Evolutionary conservation across 2,888 invertebrate genomes (phyloP).

Genomic region (Lasioglossum leucozonium): DNA sequence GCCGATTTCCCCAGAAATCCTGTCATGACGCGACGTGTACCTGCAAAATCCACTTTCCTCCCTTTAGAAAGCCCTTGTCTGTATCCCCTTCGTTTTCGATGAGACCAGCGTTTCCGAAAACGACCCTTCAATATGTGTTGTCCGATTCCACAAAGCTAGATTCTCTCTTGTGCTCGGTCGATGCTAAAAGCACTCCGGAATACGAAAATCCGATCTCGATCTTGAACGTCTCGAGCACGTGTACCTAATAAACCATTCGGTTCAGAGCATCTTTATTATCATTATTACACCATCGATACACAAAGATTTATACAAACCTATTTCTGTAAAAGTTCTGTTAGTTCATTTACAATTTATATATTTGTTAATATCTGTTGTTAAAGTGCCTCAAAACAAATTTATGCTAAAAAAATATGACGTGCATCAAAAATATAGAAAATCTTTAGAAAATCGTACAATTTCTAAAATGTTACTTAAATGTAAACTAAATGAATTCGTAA

Average conservation of each 20-base stretch:
- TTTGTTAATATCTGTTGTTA: too few relatives aligned
- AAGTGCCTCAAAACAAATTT: too few relatives aligned
- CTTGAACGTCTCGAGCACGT: not conserved
- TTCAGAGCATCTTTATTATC: not conserved
- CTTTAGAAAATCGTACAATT: too few relatives aligned
- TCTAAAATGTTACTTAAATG: too few relatives aligned
- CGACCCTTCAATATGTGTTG: constrained; percentile 26
- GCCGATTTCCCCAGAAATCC: constrained; percentile 53
- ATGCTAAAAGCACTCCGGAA: not conserved
- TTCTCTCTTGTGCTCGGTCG: not conserved
- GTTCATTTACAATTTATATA: too few relatives aligned
- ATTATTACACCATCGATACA: not conserved
- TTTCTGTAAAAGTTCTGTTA: too few relatives aligned
- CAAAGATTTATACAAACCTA: not conserved
- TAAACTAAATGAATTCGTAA: not conserved
- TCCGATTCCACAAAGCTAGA: not conserved
- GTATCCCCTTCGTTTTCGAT: constrained; percentile 30
- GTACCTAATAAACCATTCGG: not conserved
- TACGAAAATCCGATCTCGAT: constrained; percentile 7
- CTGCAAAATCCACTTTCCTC: constrained; percentile 55
- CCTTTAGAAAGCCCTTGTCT: constrained; percentile 33
- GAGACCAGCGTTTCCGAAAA: constrained; percentile 47
- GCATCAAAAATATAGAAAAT: too few relatives aligned
- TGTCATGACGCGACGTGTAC: constrained; percentile 43
- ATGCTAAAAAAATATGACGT: too few relatives aligned